Conservation (phyloP, 2,797 vertebrate species). For the Lateolabrax maculatus region DNA sequence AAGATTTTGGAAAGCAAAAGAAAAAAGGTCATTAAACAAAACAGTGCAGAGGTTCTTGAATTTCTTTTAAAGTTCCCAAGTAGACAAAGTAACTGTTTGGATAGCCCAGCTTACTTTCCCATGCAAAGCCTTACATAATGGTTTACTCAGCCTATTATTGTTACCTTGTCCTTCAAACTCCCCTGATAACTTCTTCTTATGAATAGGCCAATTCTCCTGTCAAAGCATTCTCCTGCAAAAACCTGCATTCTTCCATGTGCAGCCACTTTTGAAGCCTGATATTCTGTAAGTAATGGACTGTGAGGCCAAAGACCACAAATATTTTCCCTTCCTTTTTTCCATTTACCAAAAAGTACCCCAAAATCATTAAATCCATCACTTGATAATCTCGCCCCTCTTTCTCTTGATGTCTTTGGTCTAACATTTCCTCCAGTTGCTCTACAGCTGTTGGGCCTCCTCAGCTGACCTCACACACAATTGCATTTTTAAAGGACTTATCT, state of each 20-base stretch:
- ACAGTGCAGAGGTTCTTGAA: constrained; percentile 53
- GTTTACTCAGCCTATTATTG: constrained; percentile 69
- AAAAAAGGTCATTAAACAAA: constrained; percentile 63
- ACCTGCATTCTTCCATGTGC: constrained; percentile 73
- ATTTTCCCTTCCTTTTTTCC: constrained; percentile 59
- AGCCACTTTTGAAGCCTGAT: constrained; percentile 72
- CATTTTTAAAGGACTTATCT: constrained; percentile 63
- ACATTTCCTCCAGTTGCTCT: constrained; percentile 75
- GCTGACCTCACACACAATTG: constrained; percentile 66
- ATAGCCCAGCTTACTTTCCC: constrained; percentile 54
- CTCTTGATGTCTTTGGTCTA: constrained; percentile 64
- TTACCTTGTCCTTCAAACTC: constrained; percentile 72
- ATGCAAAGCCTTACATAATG: constrained; percentile 60
- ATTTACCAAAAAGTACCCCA: constrained; percentile 58
- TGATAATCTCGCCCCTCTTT: constrained; percentile 62
- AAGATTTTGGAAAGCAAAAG: constrained; percentile 56
- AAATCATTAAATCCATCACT: constrained; percentile 73
- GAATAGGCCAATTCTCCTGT: constrained; percentile 69
- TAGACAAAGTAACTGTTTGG: constrained; percentile 58
- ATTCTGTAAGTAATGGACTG: constrained; percentile 69
- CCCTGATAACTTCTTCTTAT: constrained; percentile 65
- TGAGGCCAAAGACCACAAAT: constrained; percentile 66
- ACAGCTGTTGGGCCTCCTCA: constrained; percentile 71
- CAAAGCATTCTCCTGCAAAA: constrained; percentile 63
- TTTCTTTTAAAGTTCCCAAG: constrained; percentile 65